Evolutionary conservation across 2,888 invertebrate species (phyloP).

Genomic region (Zelleria hepariella): DNA sequence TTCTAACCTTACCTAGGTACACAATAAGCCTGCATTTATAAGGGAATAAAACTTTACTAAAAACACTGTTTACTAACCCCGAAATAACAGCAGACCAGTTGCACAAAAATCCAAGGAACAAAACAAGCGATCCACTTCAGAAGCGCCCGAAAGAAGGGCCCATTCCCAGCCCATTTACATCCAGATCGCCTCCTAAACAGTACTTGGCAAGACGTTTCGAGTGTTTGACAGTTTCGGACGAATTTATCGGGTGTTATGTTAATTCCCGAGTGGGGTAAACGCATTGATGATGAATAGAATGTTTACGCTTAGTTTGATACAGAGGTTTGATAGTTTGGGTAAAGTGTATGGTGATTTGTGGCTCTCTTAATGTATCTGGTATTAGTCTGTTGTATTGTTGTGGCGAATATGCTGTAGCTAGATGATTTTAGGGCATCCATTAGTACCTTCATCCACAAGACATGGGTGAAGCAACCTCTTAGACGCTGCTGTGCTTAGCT

Average conservation of each 20-base stretch:
- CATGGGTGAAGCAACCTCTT: too few relatives aligned
- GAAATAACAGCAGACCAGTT: too few relatives aligned
- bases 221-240: constrained; percentile 58
- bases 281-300: constrained; percentile 7
- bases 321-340: not conserved
- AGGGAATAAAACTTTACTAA: too few relatives aligned
- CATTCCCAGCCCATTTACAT: constrained; percentile 49
- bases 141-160: constrained; percentile 19
- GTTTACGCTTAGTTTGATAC: not conserved
- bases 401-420: too few relatives aligned
- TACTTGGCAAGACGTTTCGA: constrained; percentile 29
- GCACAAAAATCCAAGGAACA: too few relatives aligned
- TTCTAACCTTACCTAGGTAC: too few relatives aligned
- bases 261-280: constrained; percentile 4
- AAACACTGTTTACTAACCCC: too few relatives aligned
- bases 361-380: not conserved
- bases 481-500: too few relatives aligned
- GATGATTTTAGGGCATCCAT: too few relatives aligned
- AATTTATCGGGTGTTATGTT: constrained; percentile 14
- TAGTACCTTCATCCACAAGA: too few relatives aligned
- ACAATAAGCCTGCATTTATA: too few relatives aligned
- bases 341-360: not conserved
- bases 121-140: not conserved
- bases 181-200: constrained; percentile 33
- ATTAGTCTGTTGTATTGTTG: too few relatives aligned